phyloP scores from a whole-genome alignment of 1,140 invertebrate species.

The Halesus radiatus region DNA sequence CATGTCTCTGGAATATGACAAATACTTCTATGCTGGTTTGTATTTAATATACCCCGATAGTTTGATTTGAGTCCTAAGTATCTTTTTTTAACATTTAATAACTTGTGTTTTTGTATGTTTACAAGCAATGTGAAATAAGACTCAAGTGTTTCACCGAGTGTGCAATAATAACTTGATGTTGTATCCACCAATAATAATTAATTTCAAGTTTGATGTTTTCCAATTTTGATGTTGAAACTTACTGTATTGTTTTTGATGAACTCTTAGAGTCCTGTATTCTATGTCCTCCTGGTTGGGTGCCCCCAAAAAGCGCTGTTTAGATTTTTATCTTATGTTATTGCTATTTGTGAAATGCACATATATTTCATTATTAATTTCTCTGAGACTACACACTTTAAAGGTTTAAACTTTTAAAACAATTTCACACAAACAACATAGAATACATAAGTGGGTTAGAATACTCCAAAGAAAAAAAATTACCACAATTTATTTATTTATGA shows the following conservation, averaged over 20 bases:
- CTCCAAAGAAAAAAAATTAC: no score
- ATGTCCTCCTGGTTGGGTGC: not conserved
- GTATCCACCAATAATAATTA: constrained; percentile 39
- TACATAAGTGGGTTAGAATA: no score
- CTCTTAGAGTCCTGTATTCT: constrained; percentile 17
- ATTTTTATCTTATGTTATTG: not conserved
- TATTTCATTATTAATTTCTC: not conserved
- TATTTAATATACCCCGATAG: not conserved
- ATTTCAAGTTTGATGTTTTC: constrained; percentile 42
- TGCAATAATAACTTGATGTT: constrained; percentile 40
- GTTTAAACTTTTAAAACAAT: not conserved
- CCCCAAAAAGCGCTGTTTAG: not conserved
- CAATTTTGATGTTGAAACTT: constrained; percentile 36
- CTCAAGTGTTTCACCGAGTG: constrained; percentile 45
- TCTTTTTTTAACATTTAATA: constrained; percentile 1
- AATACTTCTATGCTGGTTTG: constrained; percentile 3
- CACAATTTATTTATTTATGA: no score
- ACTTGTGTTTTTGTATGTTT: constrained; percentile 26
- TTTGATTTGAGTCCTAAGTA: not conserved
- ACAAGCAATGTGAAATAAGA: constrained; percentile 36
- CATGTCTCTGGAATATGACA: constrained; percentile 35
- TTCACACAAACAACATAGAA: no score
- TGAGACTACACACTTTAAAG: not conserved
- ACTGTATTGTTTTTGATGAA: constrained; percentile 3
- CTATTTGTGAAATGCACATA: constrained; percentile 9